Percentiles rank a stretch among this genome's conserved stretches.
phyloP scores from a whole-genome alignment of 2,888 invertebrate genomes.

The Lissocephala sabroskyi region DNA sequence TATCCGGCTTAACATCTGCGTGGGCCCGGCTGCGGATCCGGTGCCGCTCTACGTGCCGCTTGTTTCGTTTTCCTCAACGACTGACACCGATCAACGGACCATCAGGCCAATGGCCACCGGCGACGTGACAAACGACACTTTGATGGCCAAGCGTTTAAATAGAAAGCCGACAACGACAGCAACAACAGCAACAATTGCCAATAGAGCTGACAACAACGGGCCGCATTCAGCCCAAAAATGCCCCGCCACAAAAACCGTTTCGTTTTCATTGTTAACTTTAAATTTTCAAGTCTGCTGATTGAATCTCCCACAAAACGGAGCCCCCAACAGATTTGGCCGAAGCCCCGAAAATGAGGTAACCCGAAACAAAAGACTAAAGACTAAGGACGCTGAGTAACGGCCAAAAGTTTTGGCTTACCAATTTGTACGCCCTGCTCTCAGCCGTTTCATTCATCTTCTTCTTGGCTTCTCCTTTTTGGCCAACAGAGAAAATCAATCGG shows the following conservation, averaged over 20 bases:
- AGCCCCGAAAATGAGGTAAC: conserved; percentile 43
- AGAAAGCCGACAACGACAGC: conserved; percentile 20
- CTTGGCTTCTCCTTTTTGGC: background rate
- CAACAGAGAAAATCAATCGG: too few species aligned
- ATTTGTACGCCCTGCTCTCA: background rate
- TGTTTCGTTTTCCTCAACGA: conserved; percentile 27
- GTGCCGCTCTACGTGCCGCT: conserved; percentile 38
- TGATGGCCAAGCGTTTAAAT: conserved; percentile 20
- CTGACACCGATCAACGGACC: background rate
- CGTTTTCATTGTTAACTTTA: conserved; percentile 37
- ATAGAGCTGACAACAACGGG: too few species aligned
- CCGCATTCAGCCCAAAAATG: too few species aligned
- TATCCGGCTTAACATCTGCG: too few species aligned
- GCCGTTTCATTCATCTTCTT: background rate
- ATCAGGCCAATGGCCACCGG: background rate
- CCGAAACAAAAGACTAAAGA: conserved; percentile 18
- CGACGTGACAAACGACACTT: conserved; percentile 36
- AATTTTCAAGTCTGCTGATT: too few species aligned
- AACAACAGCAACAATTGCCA: conserved; percentile 6
- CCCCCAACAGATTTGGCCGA: too few species aligned
- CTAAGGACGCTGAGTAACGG: conserved; percentile 30
- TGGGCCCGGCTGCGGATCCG: conserved; percentile 12
- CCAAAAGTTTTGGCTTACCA: background rate
- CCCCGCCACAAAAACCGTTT: conserved; percentile 44
- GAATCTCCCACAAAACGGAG: too few species aligned